Evolutionary conservation across 2,888 invertebrate species (phyloP).

Genomic region (Melanophora roralis): DNA sequence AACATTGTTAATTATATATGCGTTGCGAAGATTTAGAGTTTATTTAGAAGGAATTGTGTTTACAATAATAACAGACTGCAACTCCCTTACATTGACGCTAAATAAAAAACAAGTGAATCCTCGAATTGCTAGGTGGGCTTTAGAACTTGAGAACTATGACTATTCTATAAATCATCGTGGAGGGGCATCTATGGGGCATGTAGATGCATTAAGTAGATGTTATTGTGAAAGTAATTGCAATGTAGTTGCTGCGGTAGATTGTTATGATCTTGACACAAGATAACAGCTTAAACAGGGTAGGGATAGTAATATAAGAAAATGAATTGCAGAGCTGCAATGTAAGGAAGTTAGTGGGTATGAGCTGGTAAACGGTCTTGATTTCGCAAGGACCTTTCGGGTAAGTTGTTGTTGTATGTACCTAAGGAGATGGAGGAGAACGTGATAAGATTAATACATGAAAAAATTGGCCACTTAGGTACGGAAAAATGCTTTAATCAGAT

Average conservation of each 20-base stretch:
- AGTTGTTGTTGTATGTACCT: neutral
- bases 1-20: constrained; percentile 66
- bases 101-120: constrained; percentile 32
- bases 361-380: neutral
- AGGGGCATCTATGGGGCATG: constrained; percentile 1
- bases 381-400: neutral
- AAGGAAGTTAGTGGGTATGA: neutral
- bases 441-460: neutral
- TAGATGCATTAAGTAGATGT: neutral
- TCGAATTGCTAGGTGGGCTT: constrained; percentile 45
- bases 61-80: constrained; percentile 68
- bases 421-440: neutral
- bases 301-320: neutral
- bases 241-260: neutral
- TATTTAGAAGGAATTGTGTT: constrained; percentile 60
- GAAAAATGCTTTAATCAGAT: constrained; percentile 60
- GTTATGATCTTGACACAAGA: neutral
- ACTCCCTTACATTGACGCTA: constrained; percentile 61
- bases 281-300: neutral
- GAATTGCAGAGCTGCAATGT: neutral
- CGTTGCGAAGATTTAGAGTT: constrained; percentile 61
- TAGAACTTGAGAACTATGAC: constrained; percentile 31
- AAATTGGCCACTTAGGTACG: neutral
- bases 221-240: neutral
- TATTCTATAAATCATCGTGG: neutral